These are phyloP conservation scores for Cephus nigrinus DNA, from an alignment of 2,888 invertebrate genomes.

Conservation along the genomic window DNA sequence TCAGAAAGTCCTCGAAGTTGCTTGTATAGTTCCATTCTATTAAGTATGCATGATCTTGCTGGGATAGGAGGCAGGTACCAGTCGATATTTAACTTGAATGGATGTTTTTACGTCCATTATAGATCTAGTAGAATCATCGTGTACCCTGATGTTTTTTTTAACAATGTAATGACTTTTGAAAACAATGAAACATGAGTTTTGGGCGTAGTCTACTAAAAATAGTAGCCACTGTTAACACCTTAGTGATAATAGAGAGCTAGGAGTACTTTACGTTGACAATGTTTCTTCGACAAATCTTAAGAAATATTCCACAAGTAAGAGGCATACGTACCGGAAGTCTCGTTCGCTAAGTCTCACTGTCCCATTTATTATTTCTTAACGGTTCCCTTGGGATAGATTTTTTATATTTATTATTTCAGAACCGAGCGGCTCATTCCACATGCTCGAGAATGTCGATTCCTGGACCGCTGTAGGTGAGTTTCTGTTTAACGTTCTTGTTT, in stretches of 20 bases:
- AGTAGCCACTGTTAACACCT: not conserved
- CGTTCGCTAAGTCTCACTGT: too few relatives aligned
- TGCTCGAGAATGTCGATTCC: constrained; percentile 45
- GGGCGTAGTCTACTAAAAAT: not conserved
- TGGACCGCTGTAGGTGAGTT: constrained; percentile 49
- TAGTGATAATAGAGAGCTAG: not conserved
- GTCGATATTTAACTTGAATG: not conserved
- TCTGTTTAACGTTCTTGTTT: not conserved
- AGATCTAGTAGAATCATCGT: not conserved
- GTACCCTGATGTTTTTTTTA: not conserved
- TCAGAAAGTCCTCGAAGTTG: not conserved
- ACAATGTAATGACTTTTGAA: not conserved
- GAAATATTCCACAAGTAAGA: too few relatives aligned
- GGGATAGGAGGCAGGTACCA: not conserved
- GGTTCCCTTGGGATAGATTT: not conserved
- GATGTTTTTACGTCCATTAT: not conserved
- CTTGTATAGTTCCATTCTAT: not conserved
- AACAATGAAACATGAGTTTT: not conserved
- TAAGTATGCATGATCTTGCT: not conserved
- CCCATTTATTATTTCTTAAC: too few relatives aligned
- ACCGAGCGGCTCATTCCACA: constrained; percentile 40
- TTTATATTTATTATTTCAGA: constrained; percentile 41
- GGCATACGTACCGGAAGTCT: too few relatives aligned
- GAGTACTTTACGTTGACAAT: not conserved
- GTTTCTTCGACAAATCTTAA: not conserved